phyloP scores from a whole-genome alignment of 2,113 vertebrate species.

The Campylorhamphus procurvoides region DNA sequence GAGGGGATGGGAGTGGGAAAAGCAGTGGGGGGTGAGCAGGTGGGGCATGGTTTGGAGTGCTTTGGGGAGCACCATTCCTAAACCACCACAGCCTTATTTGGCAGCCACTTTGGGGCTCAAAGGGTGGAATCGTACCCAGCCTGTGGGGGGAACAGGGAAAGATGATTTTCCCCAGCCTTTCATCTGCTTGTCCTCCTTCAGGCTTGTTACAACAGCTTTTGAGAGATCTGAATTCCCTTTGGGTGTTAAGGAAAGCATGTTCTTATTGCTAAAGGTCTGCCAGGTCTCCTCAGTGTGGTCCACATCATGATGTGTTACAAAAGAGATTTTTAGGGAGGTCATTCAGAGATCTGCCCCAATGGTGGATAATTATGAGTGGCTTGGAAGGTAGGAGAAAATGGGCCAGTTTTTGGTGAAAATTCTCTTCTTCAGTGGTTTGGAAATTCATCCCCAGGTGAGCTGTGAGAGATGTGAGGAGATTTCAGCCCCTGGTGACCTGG shows the following conservation, averaged over 20 bases:
- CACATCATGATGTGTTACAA: neutral
- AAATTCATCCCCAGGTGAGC: neutral
- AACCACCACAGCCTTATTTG: too few species aligned
- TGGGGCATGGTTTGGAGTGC: too few species aligned
- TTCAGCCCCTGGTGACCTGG: neutral
- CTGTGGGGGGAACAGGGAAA: too few species aligned
- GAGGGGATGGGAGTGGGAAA: neutral
- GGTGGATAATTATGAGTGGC: neutral
- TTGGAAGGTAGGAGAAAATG: neutral
- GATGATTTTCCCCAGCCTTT: neutral
- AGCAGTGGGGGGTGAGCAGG: too few species aligned
- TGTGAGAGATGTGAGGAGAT: neutral
- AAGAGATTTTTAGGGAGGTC: neutral
- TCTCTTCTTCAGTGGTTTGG: neutral
- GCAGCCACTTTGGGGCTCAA: too few species aligned
- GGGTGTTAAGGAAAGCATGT: neutral
- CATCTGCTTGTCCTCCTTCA: neutral
- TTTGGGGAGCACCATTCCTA: too few species aligned
- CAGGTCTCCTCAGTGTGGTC: neutral
- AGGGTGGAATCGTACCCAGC: too few species aligned
- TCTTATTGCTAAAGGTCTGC: neutral
- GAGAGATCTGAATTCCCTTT: neutral
- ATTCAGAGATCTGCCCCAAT: neutral
- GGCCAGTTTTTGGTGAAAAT: neutral
- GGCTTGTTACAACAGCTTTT: neutral